A percentile compares a stretch with the other conserved stretches of the same genome.
Conservation (phyloP, 2,888 invertebrate species). For the Stenodema calcarata region DNA sequence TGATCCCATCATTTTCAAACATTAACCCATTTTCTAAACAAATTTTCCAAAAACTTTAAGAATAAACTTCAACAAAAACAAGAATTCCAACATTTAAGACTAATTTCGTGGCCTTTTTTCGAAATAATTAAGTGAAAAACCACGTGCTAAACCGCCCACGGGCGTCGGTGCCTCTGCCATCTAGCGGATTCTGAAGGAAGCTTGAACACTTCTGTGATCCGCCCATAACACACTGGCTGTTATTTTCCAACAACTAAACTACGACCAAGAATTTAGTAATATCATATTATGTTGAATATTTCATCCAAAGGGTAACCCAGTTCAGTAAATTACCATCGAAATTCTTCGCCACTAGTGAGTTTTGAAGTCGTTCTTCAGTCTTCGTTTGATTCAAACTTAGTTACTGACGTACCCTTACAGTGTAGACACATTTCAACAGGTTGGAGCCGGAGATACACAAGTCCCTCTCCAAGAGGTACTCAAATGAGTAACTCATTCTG, state of each 20-base stretch:
- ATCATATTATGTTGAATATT: too few species aligned
- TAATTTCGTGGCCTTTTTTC: background rate
- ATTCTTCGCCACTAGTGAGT: too few species aligned
- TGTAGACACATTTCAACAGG: too few species aligned
- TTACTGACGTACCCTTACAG: too few species aligned
- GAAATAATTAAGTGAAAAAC: background rate
- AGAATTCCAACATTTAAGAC: background rate
- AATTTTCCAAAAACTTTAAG: background rate
- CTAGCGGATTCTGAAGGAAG: slow-evolving; percentile 16
- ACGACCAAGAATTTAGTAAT: too few species aligned
- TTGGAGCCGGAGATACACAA: too few species aligned
- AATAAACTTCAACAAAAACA: background rate
- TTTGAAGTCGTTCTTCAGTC: too few species aligned
- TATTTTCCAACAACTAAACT: background rate
- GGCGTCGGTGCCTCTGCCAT: slow-evolving; percentile 5
- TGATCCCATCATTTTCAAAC: background rate
- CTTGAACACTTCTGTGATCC: background rate
- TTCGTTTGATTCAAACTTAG: too few species aligned
- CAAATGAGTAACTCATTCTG: too few species aligned
- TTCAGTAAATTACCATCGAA: too few species aligned
- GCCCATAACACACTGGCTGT: background rate
- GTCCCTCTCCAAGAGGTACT: too few species aligned
- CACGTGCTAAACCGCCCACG: slow-evolving; percentile 15
- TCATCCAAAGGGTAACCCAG: too few species aligned
- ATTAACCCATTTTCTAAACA: background rate